Conservation (phyloP, 2,888 invertebrate genomes). For the Polylopha cassiicola region DNA sequence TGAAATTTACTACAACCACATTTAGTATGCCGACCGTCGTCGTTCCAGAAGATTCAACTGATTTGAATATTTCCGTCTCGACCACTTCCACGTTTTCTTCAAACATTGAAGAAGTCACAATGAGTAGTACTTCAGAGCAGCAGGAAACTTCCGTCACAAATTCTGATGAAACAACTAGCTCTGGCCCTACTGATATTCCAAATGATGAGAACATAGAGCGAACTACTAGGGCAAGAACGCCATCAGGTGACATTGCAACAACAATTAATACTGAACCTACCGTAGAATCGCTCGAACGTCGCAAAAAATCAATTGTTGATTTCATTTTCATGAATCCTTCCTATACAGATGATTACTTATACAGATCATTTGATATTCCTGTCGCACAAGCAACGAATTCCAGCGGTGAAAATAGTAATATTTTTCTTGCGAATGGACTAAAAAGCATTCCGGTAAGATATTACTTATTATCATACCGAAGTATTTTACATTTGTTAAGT, state of each 20-base stretch:
- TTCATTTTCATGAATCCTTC: constrained; percentile 63
- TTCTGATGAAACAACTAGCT: too few relatives aligned
- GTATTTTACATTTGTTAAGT: too few relatives aligned
- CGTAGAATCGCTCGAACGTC: constrained; percentile 54
- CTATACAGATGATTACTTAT: constrained; percentile 53
- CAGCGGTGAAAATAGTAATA: constrained; percentile 41
- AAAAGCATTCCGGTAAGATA: constrained; percentile 59
- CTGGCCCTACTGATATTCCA: constrained; percentile 6
- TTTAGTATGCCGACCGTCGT: constrained; percentile 22
- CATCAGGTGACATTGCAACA: constrained; percentile 31
- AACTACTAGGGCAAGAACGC: constrained; percentile 16
- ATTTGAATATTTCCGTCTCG: too few relatives aligned
- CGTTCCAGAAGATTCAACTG: too few relatives aligned
- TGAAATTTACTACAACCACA: constrained; percentile 19
- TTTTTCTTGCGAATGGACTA: constrained; percentile 65
- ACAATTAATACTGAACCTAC: constrained; percentile 33
- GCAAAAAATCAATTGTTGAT: constrained; percentile 64
- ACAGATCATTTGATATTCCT: constrained; percentile 54
- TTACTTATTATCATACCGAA: neutral
- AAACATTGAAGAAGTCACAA: too few relatives aligned
- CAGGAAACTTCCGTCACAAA: too few relatives aligned
- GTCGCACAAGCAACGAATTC: constrained; percentile 41
- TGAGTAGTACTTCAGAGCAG: too few relatives aligned
- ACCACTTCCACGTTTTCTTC: too few relatives aligned
- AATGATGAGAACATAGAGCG: constrained; percentile 22